These are phyloP conservation scores for Caenorhabditis virilis DNA, from an alignment of 2,888 invertebrate species.

Conservation along the genomic window DNA sequence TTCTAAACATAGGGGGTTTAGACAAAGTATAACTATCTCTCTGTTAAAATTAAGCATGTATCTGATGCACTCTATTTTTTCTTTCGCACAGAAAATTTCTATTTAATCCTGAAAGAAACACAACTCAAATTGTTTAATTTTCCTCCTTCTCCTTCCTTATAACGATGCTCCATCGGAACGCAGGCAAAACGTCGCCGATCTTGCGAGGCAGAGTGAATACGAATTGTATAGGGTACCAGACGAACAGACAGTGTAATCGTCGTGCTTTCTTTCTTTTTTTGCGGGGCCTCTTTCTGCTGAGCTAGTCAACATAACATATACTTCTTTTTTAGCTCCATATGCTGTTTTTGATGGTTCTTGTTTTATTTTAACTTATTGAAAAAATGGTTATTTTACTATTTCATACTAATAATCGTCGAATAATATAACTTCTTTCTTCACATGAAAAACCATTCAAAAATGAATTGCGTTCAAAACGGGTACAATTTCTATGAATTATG, in stretches of 20 bases:
- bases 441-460: background rate
- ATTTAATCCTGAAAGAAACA: too few relatives aligned
- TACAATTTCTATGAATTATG: background rate
- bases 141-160: too few relatives aligned
- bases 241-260: constrained; percentile 1
- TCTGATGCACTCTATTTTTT: too few relatives aligned
- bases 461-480: too few relatives aligned
- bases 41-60: too few relatives aligned
- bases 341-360: background rate
- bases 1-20: too few relatives aligned
- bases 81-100: too few relatives aligned
- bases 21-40: too few relatives aligned
- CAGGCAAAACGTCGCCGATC: background rate
- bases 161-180: background rate
- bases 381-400: background rate
- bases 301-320: background rate
- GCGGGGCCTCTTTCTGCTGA: background rate
- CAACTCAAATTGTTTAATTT: too few relatives aligned
- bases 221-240: background rate
- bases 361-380: background rate
- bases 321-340: background rate
- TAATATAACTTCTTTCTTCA: too few relatives aligned
- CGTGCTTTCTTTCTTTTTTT: background rate
- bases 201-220: background rate
- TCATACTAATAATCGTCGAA: too few relatives aligned